Evolutionary conservation across 2,888 invertebrate genomes (phyloP), one percentile per base, ranked within the genome.

Genomic region (Eupsilia transversa): DNA sequence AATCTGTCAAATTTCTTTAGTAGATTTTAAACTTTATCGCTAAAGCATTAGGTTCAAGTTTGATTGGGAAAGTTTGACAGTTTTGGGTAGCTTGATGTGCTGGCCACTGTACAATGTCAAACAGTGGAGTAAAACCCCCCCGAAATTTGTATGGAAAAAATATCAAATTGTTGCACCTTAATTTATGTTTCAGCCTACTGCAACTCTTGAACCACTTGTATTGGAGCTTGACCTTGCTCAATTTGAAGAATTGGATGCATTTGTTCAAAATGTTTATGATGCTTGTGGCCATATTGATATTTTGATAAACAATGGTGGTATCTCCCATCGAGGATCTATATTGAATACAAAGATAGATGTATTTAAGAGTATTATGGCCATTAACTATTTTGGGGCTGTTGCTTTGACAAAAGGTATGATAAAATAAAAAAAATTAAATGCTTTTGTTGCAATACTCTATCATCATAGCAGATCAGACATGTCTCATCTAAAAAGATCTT

Each of bases 351-450:
- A 97, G 59, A 93, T 98, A 56, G 98, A 98, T 91, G 98, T 99
- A 17, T 98, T 99, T 93, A 97, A 98, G 78, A 97, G 98, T 95
- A 97, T 99, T 60, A 99, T 99, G 99, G 95, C 97, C 54, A 98
- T 99, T 12, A 99, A 99, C 96, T 99, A 99, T 94, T 99, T 99
- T 96, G 99, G 99, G 27, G 97, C 99, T 83, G 97, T 99, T 72
- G 98, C 98, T 52, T 94, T 99, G 41, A 99, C 99, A 1, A 99
- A 99, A 97, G 98, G 99, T 98, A 96, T 17, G 63, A 71, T 35
- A n/a, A 57, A 30, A 30, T 57, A 27, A n/a, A n/a, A n/a, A n/a
- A n/a, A n/a, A n/a, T n/a, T n/a, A n/a, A n/a, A n/a, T n/a, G n/a
- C 38, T 20, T n/a, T 56, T 59, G 23, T 14, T 59, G 59, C 6